phyloP scores from a whole-genome alignment of 2,797 vertebrate species.

The Leptodactylus fallax region DNA sequence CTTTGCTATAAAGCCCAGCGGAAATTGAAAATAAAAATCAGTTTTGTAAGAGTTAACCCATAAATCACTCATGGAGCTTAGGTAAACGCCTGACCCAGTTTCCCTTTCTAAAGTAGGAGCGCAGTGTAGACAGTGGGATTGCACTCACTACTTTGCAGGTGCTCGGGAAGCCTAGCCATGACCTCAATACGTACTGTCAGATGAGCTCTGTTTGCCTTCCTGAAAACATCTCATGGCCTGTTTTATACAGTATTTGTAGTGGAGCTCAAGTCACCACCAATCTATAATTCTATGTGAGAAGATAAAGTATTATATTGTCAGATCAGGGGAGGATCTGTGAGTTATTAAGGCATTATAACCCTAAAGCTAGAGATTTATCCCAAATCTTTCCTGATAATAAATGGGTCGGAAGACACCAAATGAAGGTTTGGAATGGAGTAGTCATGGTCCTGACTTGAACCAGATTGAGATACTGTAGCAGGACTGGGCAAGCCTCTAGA shows the following conservation, averaged over 20 bases:
- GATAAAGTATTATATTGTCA: neutral
- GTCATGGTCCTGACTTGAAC: neutral
- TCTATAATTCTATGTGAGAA: neutral
- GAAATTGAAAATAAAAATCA: slow-evolving; percentile 1
- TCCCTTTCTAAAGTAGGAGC: slow-evolving; percentile 11
- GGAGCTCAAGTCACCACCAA: neutral
- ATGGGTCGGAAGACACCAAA: neutral
- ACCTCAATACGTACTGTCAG: slow-evolving; percentile 19
- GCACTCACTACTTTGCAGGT: neutral
- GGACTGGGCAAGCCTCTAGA: too few species aligned
- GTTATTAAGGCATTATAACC: neutral
- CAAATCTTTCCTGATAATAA: neutral
- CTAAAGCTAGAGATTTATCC: neutral
- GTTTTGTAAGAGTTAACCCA: slow-evolving; percentile 10
- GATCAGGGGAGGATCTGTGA: neutral
- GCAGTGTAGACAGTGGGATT: slow-evolving; percentile 15
- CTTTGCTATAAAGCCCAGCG: neutral
- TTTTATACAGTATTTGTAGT: neutral
- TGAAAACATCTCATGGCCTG: neutral
- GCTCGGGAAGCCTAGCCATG: neutral
- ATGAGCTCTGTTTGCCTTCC: neutral
- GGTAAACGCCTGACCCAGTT: slow-evolving; percentile 19
- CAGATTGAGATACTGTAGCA: neutral
- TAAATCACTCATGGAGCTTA: neutral
- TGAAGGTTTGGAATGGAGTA: neutral